phyloP scores from a whole-genome alignment of 2,888 invertebrate species.

The Andrena bucephala region DNA sequence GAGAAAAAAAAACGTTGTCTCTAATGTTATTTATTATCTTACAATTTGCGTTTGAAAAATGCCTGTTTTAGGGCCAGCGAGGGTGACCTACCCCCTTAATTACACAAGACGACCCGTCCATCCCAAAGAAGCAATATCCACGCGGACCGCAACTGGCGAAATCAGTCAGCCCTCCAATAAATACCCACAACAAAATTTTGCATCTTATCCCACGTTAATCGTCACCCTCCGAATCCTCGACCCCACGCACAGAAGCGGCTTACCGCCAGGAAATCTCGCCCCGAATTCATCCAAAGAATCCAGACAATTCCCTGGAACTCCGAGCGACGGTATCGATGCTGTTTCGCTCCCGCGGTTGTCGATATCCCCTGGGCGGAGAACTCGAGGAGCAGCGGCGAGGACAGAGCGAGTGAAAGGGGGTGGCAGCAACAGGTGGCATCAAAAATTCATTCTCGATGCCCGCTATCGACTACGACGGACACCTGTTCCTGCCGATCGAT shows the following conservation, averaged over 20 bases:
- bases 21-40: too few species aligned
- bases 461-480: constrained; percentile 66
- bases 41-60: too few species aligned
- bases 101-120: too few species aligned
- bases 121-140: too few species aligned
- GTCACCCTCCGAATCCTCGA: background rate
- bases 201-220: background rate
- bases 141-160: too few species aligned
- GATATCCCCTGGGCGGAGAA: constrained; percentile 19
- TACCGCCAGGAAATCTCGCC: background rate
- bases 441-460: constrained; percentile 74
- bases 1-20: too few species aligned
- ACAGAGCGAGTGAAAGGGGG: background rate
- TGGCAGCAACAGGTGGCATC: constrained; percentile 76
- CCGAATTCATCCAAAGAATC: constrained; percentile 9
- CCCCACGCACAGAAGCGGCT: background rate
- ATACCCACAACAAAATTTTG: background rate
- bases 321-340: constrained; percentile 10
- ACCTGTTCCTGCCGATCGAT: constrained; percentile 69
- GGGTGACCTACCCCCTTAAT: too few species aligned
- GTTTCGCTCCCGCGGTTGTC: constrained; percentile 8
- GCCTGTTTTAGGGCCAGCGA: too few species aligned
- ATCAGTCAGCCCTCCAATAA: too few species aligned
- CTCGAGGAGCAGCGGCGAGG: background rate
- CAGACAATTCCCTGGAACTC: background rate